A percentile compares a stretch with the other conserved stretches of the same genome.
phyloP scores from a whole-genome alignment of 2,888 invertebrate species.

The Sphinx pinastri region DNA sequence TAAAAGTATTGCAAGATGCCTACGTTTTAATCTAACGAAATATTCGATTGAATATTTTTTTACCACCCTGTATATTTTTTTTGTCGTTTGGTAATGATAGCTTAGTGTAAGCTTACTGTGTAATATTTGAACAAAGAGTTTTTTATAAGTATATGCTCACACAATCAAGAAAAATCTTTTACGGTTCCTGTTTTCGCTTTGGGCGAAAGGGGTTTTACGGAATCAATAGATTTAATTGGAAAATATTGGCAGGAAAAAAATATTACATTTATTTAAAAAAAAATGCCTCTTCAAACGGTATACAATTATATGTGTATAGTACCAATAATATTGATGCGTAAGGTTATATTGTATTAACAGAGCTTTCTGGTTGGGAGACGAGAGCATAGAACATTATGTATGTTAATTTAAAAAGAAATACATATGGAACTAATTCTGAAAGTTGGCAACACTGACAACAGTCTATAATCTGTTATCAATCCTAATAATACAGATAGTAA shows the following conservation, averaged over 20 bases:
- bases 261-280: neutral
- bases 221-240: too few relatives aligned
- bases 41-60: slow-evolving; percentile 12
- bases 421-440: slow-evolving; percentile 18
- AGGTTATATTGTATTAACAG: slow-evolving; percentile 17
- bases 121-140: neutral
- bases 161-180: too few relatives aligned
- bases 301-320: slow-evolving; percentile 18
- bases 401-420: slow-evolving; percentile 26
- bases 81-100: slow-evolving; percentile 10
- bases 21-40: too few relatives aligned
- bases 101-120: slow-evolving; percentile 5
- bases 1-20: too few relatives aligned
- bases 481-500: neutral
- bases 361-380: slow-evolving; percentile 22
- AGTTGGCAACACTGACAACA: slow-evolving; percentile 5
- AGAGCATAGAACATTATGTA: slow-evolving; percentile 23
- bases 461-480: neutral
- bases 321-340: slow-evolving; percentile 16
- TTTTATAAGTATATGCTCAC: neutral
- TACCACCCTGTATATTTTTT: slow-evolving; percentile 20
- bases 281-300: neutral
- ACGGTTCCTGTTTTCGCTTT: too few relatives aligned
- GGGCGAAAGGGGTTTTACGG: too few relatives aligned
- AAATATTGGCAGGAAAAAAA: neutral